Evolutionary conservation across 2,888 invertebrate species (phyloP), one percentile per base, ranked within the genome.

Genomic region (Synergus umbraculus): DNA sequence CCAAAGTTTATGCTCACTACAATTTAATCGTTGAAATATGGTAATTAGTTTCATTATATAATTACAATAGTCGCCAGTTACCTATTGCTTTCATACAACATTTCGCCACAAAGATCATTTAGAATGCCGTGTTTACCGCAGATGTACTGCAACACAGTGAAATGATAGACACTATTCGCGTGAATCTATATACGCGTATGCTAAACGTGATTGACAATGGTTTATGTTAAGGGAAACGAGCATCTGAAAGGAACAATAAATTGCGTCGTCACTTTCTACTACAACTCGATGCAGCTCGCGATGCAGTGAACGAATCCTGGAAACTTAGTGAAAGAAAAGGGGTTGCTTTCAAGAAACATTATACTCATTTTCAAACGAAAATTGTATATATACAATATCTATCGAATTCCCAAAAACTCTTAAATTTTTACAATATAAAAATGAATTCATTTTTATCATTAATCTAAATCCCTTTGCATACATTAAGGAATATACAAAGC

Each of bases 201-300:
- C 60, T 60, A 60, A 60, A 60, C 22, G 60, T 60, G 60, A 60
- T 60, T 60, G 60, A 60, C 60, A 60, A 60, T 60, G 60, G 60
- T 60, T 60, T 60, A 22, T 60, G 60, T 22, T 60, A 22, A 22
- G 10, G 4, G 60, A 18, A 60, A 60, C 60, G 60, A 60, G 22
- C 18, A 22, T 22, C 60, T 60, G 22, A 60, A 22, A 60, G 22
- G 12, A 60, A 60, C 60, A 60, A 60, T 60, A 60, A 60, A 60
- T 60, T 10, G n/a, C 60, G 10, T 60, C 60, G 60, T 12, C 60
- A 60, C 60, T 60, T 60, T 60, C 60, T 60, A 60, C 60, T 18
- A 22, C 60, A n/a, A 22, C 29, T 29, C 29, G 29, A 29, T 29
- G 29, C 29, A 29, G 29, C 29, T 29, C 29, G 29, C 29, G 9